Base-by-base conservation (phyloP, 2,113 vertebrate species). In the Coregonus clupeaformis region DNA sequence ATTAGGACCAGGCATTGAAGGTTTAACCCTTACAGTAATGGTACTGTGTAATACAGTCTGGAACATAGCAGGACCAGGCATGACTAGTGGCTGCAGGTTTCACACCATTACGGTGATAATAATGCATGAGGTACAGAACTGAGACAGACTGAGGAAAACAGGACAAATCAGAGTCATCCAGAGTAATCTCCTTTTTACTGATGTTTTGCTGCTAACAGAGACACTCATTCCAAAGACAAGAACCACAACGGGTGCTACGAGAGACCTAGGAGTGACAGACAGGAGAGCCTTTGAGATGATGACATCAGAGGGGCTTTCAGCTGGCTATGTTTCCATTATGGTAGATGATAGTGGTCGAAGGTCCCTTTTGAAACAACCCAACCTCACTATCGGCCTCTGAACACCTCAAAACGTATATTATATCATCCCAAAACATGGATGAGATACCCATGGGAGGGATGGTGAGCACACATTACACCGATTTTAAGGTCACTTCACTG, bases 41-140 rank as follows among this genome's bases (percentile, higher is more conserved):
- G 27, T 2, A 27, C 27, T 27, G 27, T 27, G 27, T 2, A 27
- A 2, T 27, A 27, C 27, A 27, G 27, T 27, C 27, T 27, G 27
- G 27, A 1, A 27, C 27, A 36, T 36, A 36, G 32, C 6, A 36
- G 6, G 1, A 9, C 32, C 32, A 36, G 32, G 32, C 42, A 29
- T n/a, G 45, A 52, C 32, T 52, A 74, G 42, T 42, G 68, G 52
- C 25, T 70, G 13, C 49, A 55, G 18, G 29, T 77, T 71, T 59
- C 66, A 63, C 72, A 30, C 60, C 69, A 49, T 55, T 66, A n/a
- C 13, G 27, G 12, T 36, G 69, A 20, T 20, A 29, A 36, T 55
- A 55, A 74, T 55, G 47, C 55, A 27, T 65, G 60, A 74, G 69
- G 5, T 24, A 16, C 16, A 25, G 32, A n/a, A 62, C 75, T 65